A percentile compares a stretch with the other conserved stretches of the same genome.
phyloP scores from a whole-genome alignment of 2,113 vertebrate genomes.

The Pangasianodon gigas region DNA sequence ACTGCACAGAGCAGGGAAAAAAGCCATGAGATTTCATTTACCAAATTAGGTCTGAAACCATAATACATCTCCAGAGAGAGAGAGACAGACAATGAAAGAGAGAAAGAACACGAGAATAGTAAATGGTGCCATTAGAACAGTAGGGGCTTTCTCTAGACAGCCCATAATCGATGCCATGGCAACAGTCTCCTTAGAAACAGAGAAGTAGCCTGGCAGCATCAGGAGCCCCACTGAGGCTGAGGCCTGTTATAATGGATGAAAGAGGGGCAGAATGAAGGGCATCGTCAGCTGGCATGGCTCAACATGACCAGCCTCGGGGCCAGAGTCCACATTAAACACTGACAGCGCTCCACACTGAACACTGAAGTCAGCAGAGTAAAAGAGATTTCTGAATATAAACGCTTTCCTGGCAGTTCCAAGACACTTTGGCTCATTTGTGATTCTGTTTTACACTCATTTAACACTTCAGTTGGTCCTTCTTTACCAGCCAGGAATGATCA shows the following conservation, averaged over 20 bases:
- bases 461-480: conserved; percentile 55
- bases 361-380: neutral
- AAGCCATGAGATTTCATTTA: conserved; percentile 53
- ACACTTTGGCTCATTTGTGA: conserved; percentile 40
- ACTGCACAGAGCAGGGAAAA: conserved; percentile 18
- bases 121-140: conserved; percentile 59
- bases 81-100: conserved; percentile 29
- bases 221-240: conserved; percentile 43
- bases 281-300: conserved; percentile 23
- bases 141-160: conserved; percentile 55
- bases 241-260: conserved; percentile 41
- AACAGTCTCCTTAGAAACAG: conserved; percentile 67
- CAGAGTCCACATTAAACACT: conserved; percentile 22
- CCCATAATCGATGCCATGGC: conserved; percentile 61
- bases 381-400: conserved; percentile 18
- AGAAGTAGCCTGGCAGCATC: conserved; percentile 53
- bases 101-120: conserved; percentile 51
- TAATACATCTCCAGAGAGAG: conserved; percentile 51
- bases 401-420: conserved; percentile 19
- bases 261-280: conserved; percentile 10
- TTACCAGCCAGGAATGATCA: conserved; percentile 25
- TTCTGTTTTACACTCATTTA: conserved; percentile 77
- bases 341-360: neutral
- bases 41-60: conserved; percentile 56
- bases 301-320: conserved; percentile 10